Base-by-base conservation (phyloP, 2,113 vertebrate species). In the Calidris pygmaea region DNA sequence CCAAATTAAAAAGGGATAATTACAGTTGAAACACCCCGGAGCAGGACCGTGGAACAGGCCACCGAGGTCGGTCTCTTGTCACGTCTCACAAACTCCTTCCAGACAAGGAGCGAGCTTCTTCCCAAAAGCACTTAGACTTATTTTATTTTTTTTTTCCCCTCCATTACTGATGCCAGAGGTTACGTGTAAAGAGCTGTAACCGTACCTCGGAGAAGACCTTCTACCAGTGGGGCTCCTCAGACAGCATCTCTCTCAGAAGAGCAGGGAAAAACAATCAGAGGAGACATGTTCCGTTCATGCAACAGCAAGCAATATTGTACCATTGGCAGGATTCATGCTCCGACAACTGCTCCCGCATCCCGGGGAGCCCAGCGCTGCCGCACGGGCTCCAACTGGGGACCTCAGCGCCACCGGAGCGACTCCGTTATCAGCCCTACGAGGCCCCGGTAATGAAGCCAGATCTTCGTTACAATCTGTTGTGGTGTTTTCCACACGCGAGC, bases 251-350 rank as follows among this genome's bases (percentile, higher is more conserved):
- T 93, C 92, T 96, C 92, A 53, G 32, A 92, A 95, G 92, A 96
- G 89, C 94, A 95, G 92, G 95, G 26, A 96, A 96, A 97, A 94
- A 92, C 93, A 93, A 96, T 96, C 96, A 96, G 89, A 92, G 86
- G 84, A 96, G 95, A 66, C 94, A 79, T 97, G 96, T 96, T 97
- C 95, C 21, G 87, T 97, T 97, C 96, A 97, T 94, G 94, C 94
- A 96, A 95, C 95, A 97, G 90, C 96, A 95, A 95, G 95, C 94
- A 96, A 95, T 96, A 93, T 94, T 97, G 94, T 96, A 79, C 95
- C 76, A 60, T 82, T 66, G 96, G 94, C 86, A 91, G 95, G 90
- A 94, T 89, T 90, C 94, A 79, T 8, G 34, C 92, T 55, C 89
- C 71, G 96, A 94, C 94, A 95, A 94, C 89, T 2, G 80, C 96